Evolutionary conservation across 2,113 vertebrate species (phyloP), one percentile per base, ranked within the genome.

Genomic region (Ophthalmolycus amberensis): DNA sequence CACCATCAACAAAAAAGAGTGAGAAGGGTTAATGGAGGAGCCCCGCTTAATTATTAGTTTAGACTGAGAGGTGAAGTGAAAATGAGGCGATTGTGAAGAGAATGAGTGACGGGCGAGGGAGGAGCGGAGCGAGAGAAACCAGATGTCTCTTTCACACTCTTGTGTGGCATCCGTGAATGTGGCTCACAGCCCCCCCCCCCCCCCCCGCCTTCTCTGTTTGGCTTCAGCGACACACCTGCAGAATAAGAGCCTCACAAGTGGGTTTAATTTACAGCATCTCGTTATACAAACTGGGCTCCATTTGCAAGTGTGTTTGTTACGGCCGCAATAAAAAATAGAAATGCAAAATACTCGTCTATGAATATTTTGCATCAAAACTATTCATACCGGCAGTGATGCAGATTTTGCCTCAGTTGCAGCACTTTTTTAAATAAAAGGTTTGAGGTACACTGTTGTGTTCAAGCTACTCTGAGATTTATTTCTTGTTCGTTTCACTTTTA

Each of bases 141-240:
- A 91, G 91, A 91, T 94, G 91, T 92, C 91, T 93, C 91, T 90
- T 92, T 91, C 78, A 93, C 63, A 58, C 82, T 76, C 42, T 79
- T 77, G 60, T 88, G 81, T 84, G 80, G 72, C 59, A 79, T 78
- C 71, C 64, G 29, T 84, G 80, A 89, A 81, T 90, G 80, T 89
- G 88, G 75, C 80, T 88, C 56, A 58, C 42, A 69, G 86, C 88
- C 64, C 77, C 64, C 18, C 52, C 16, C 11, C 54, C 22, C 52
- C 52, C 52, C 54, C n/a, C n/a, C 25, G 1, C 20, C 37, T 76
- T 56, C 77, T 77, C 73, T 68, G 65, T 79, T 56, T 83, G 85
- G 87, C 83, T 80, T 76, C 71, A 14, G 85, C 83, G 87, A 79
- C 74, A 88, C 85, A 69, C 70, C 1, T n/a, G 67, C 27, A 22